phyloP scores from a whole-genome alignment of 2,888 invertebrate genomes.

The Encarsia formosa region DNA sequence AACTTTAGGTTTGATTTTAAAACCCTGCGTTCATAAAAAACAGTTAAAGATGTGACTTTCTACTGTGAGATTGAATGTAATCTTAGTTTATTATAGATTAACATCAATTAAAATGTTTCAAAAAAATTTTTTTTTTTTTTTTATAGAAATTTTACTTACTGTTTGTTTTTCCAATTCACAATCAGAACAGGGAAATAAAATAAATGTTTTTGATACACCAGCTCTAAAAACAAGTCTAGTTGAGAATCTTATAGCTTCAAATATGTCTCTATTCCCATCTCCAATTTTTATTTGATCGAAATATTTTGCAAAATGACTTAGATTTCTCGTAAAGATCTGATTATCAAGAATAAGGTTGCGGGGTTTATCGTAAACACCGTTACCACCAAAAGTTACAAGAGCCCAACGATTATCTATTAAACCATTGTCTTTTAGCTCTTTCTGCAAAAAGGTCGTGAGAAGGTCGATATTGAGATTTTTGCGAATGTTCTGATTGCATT shows the following conservation, averaged over 20 bases:
- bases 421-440: slow-evolving; percentile 63
- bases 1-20: too few species aligned
- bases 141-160: too few species aligned
- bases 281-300: slow-evolving; percentile 69
- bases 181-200: slow-evolving; percentile 75
- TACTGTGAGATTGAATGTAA: too few species aligned
- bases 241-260: slow-evolving; percentile 71
- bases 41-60: too few species aligned
- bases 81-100: too few species aligned
- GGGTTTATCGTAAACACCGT: slow-evolving; percentile 68
- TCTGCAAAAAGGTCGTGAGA: slow-evolving; percentile 64
- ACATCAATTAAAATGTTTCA: too few species aligned
- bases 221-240: slow-evolving; percentile 73
- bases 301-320: slow-evolving; percentile 56
- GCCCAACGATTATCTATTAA: slow-evolving; percentile 74
- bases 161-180: slow-evolving; percentile 68
- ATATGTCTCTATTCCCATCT: slow-evolving; percentile 65
- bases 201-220: slow-evolving; percentile 77
- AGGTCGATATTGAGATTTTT: slow-evolving; percentile 66
- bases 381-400: slow-evolving; percentile 77
- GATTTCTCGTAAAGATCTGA: slow-evolving; percentile 62
- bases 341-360: slow-evolving; percentile 71
- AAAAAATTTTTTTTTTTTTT: too few species aligned
- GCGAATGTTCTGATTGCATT: slow-evolving; percentile 71
- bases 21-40: too few species aligned